Evolutionary conservation across 2,888 invertebrate species (phyloP).

Genomic region (Suillia variegata): DNA sequence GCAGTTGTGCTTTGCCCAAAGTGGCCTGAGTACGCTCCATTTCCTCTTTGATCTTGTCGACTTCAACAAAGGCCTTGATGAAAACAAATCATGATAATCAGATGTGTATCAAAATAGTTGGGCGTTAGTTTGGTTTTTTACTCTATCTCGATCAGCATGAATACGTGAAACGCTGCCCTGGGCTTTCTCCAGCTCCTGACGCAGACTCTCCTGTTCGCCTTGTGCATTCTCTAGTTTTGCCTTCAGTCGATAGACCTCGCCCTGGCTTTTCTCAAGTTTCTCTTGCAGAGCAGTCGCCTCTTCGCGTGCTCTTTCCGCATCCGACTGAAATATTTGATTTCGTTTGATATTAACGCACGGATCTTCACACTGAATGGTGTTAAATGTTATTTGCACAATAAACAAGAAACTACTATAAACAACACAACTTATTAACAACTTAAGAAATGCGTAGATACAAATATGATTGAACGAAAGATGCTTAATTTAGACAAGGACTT

Average conservation of each 20-base stretch:
- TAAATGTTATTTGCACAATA: slow-evolving; percentile 39
- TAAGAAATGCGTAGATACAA: not conserved
- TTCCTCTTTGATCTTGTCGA: slow-evolving; percentile 87
- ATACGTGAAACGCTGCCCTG: slow-evolving; percentile 83
- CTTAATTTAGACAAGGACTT: too few relatives aligned
- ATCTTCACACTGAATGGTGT: slow-evolving; percentile 34
- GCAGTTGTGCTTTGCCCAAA: slow-evolving; percentile 87
- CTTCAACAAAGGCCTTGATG: slow-evolving; percentile 71
- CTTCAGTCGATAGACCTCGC: slow-evolving; percentile 91
- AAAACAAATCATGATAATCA: not conserved
- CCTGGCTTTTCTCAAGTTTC: slow-evolving; percentile 92
- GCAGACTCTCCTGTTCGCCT: slow-evolving; percentile 89
- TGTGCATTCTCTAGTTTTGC: slow-evolving; percentile 94
- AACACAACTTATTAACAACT: too few relatives aligned
- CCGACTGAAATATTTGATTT: slow-evolving; percentile 62
- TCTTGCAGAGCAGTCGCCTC: slow-evolving; percentile 87
- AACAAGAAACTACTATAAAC: not conserved
- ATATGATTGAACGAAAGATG: too few relatives aligned
- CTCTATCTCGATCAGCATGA: slow-evolving; percentile 85
- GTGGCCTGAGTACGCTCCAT: slow-evolving; percentile 87
- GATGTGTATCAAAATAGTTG: not conserved
- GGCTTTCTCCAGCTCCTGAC: slow-evolving; percentile 87
- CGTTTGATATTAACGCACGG: slow-evolving; percentile 17
- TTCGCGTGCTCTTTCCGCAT: slow-evolving; percentile 83
- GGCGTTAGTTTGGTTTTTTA: slow-evolving; percentile 34